A percentile compares a stretch with the other conserved stretches of the same genome.
Evolutionary conservation across 1,140 invertebrate genomes (phyloP).

Genomic region (Trialeurodes vaporariorum): DNA sequence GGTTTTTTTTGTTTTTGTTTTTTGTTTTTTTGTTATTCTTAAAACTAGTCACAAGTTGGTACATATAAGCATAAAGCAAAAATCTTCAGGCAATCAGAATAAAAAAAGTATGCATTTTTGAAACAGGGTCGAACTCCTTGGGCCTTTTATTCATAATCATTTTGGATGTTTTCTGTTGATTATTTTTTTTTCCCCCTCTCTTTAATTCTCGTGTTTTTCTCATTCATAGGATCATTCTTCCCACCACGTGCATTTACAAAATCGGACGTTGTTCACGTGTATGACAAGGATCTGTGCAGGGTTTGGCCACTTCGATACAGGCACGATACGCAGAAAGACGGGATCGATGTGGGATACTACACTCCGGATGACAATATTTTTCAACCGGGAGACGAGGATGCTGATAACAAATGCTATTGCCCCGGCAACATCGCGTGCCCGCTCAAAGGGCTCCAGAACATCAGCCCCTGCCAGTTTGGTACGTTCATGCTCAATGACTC

Average conservation of each 20-base stretch:
- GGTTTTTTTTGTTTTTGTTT: too few species aligned
- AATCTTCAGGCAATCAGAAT: too few species aligned
- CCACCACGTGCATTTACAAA: constrained; percentile 59
- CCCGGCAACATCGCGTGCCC: constrained; percentile 51
- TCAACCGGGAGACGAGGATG: constrained; percentile 47
- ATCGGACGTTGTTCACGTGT: constrained; percentile 58
- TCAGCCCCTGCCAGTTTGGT: constrained; percentile 78
- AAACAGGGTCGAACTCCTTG: background rate
- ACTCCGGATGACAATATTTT: constrained; percentile 57
- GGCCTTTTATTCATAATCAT: background rate
- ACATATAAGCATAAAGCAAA: too few species aligned
- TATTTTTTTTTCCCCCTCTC: background rate
- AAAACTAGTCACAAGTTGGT: too few species aligned
- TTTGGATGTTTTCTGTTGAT: background rate
- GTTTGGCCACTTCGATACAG: constrained; percentile 59
- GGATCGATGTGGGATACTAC: constrained; percentile 56
- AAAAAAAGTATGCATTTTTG: too few species aligned
- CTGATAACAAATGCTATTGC: constrained; percentile 74
- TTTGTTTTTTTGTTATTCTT: too few species aligned
- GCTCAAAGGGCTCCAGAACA: constrained; percentile 63
- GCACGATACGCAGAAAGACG: constrained; percentile 43
- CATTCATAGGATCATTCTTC: constrained; percentile 53
- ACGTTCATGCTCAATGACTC: too few species aligned
- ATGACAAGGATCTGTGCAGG: constrained; percentile 77
- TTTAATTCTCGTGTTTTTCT: background rate